A percentile compares a stretch with the other conserved stretches of the same genome.
These are phyloP conservation scores for Melinaea menophilus DNA, from an alignment of 2,888 invertebrate species.

Conservation along the genomic window DNA sequence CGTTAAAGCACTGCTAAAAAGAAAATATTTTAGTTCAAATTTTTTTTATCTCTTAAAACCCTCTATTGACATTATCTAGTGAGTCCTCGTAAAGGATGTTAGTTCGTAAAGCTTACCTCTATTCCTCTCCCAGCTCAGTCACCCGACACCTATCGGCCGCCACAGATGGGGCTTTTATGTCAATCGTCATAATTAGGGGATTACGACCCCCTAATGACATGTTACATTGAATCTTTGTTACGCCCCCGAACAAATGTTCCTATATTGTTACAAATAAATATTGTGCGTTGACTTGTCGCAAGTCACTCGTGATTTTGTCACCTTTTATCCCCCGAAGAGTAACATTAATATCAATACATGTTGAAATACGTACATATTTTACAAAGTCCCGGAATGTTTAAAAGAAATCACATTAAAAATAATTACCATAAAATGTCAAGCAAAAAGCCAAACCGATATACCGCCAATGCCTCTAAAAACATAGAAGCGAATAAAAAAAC, in stretches of 20 bases:
- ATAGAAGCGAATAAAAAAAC: constrained; percentile 60
- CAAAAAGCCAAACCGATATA: constrained; percentile 67
- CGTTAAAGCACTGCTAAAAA: too few species aligned
- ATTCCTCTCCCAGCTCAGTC: constrained; percentile 44
- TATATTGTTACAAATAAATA: constrained; percentile 52
- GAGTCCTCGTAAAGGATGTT: neutral
- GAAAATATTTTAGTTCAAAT: too few species aligned
- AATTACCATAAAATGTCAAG: constrained; percentile 62
- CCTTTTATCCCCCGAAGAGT: constrained; percentile 15
- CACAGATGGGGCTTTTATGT: constrained; percentile 76
- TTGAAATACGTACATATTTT: constrained; percentile 33
- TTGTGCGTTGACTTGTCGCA: constrained; percentile 55
- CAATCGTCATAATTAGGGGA: constrained; percentile 78
- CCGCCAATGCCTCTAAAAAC: constrained; percentile 70
- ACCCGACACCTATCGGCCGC: constrained; percentile 69
- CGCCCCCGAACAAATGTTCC: constrained; percentile 73
- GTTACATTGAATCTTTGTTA: constrained; percentile 72
- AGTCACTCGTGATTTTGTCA: constrained; percentile 37
- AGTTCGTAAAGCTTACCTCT: constrained; percentile 13
- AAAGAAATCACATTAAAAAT: constrained; percentile 40
- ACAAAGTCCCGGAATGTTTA: constrained; percentile 42
- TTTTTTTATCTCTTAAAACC: too few species aligned
- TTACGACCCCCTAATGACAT: constrained; percentile 72
- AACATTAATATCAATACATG: neutral
- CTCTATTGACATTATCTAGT: neutral